Conservation (phyloP, 2,797 vertebrate genomes). For the Pangasius mekongensis region DNA sequence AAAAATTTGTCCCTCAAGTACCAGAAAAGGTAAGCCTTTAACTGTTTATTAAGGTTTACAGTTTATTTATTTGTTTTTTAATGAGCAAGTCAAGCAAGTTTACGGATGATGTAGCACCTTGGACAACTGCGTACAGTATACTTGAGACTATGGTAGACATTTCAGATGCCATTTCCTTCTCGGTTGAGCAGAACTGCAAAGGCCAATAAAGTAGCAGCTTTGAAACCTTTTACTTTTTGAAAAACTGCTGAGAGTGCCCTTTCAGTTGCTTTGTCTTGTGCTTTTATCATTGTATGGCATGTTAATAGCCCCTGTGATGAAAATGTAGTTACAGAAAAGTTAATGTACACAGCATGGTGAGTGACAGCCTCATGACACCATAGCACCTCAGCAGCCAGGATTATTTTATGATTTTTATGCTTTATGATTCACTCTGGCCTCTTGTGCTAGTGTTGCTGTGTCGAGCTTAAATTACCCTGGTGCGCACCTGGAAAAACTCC, state of each 20-base stretch:
- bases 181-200: not conserved
- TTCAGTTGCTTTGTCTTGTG: not conserved
- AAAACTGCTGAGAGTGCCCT: not conserved
- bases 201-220: not conserved
- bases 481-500: not conserved
- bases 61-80: not conserved
- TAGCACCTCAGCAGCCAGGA: not conserved
- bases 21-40: constrained; percentile 86
- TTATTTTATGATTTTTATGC: constrained; percentile 10
- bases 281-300: not conserved
- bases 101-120: not conserved
- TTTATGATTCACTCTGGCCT: not conserved
- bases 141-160: not conserved
- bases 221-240: not conserved
- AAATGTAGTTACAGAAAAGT: not conserved
- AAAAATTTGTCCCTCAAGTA: constrained; percentile 91
- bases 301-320: not conserved
- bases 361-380: not conserved
- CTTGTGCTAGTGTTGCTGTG: not conserved
- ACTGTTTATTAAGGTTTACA: not conserved
- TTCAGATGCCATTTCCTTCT: not conserved
- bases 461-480: not conserved
- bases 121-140: not conserved
- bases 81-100: not conserved
- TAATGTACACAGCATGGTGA: not conserved